Conservation (phyloP, 2,113 vertebrate genomes). For the Pitta sordida region DNA sequence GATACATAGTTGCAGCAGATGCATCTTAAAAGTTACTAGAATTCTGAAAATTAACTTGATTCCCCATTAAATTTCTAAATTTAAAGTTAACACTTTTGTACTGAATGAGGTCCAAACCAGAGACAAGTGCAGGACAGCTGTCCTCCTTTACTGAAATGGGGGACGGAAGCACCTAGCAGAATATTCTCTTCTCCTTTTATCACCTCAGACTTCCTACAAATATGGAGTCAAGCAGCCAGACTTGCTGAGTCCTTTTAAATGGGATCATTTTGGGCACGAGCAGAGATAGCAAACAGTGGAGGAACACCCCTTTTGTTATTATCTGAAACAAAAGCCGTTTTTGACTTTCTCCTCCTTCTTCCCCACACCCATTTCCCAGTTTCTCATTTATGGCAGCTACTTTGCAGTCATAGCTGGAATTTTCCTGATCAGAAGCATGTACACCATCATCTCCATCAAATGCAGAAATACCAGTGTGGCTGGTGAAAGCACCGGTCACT, state of each 20-base stretch:
- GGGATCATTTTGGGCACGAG: not conserved
- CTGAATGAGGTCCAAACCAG: not conserved
- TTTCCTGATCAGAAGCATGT: slow-evolving; percentile 80
- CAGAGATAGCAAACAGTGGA: not conserved
- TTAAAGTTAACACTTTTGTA: not conserved
- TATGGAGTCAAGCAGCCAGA: not conserved
- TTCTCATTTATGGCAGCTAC: slow-evolving; percentile 86
- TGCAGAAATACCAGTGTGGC: not conserved
- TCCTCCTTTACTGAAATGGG: not conserved
- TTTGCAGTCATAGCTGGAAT: slow-evolving; percentile 80
- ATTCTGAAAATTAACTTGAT: not conserved
- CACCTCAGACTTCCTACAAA: not conserved
- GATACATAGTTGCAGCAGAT: not conserved
- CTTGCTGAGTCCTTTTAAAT: not conserved
- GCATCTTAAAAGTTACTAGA: not conserved
- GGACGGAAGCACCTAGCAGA: rapidly evolving
- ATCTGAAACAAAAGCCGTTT: not conserved
- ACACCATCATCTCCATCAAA: slow-evolving; percentile 56
- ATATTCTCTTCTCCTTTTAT: not conserved
- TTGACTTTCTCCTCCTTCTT: not conserved
- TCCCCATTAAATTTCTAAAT: not conserved
- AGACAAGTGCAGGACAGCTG: not conserved
- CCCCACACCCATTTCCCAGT: slow-evolving; percentile 72
- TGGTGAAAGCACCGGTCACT: not conserved
- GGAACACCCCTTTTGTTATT: not conserved